A percentile compares a stretch with the other conserved stretches of the same genome.
Conservation (phyloP, 2,797 vertebrate genomes). For the Rhabdophis nuchalis region DNA sequence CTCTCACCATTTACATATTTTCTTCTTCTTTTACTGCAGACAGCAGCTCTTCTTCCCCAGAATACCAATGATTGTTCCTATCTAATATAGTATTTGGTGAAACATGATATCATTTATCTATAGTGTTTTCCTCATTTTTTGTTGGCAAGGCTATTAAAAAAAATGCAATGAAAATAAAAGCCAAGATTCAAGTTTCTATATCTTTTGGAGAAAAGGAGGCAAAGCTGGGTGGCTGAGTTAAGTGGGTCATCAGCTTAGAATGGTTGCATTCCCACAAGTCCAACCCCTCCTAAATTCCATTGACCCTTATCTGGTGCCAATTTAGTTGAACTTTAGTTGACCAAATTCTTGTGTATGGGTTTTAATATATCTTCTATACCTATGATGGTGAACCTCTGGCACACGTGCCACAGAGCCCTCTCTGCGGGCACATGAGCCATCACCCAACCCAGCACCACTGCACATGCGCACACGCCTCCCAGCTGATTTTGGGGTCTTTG, state of each 20-base stretch:
- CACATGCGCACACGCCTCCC: too few species aligned
- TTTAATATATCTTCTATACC: too few species aligned
- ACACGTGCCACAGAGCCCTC: too few species aligned
- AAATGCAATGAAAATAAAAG: background rate
- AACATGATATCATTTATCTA: background rate
- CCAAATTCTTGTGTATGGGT: background rate
- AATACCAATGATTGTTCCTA: background rate
- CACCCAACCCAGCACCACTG: too few species aligned
- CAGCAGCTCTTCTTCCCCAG: background rate
- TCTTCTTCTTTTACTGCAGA: background rate
- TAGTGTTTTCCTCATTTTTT: background rate
- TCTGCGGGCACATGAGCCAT: too few species aligned
- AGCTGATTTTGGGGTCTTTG: too few species aligned
- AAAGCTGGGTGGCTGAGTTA: background rate
- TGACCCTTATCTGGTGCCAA: background rate
- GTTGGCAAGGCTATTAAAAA: background rate
- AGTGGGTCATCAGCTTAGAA: background rate
- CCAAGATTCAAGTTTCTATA: background rate
- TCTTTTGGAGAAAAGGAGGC: background rate
- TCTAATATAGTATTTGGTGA: background rate
- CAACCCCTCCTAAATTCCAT: background rate
- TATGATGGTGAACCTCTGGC: too few species aligned
- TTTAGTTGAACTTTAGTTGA: background rate
- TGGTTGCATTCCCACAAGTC: background rate
- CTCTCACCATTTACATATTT: background rate